A percentile compares a stretch with the other conserved stretches of the same genome.
These are phyloP conservation scores for Macroramphosus scolopax DNA, from an alignment of 2,797 vertebrate species.

Conservation along the genomic window DNA sequence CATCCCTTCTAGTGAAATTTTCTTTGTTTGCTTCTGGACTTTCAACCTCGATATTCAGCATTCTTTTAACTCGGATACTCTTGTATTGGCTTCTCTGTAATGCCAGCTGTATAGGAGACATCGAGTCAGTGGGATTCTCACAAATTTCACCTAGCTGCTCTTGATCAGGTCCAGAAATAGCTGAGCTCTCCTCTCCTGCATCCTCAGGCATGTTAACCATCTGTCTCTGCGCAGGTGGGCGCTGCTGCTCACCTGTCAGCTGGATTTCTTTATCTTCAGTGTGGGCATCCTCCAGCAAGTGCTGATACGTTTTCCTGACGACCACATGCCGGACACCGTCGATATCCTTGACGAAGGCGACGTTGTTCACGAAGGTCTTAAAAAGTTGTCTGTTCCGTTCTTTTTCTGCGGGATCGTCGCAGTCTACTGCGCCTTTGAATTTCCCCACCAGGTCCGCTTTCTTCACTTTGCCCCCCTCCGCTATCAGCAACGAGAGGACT, in stretches of 20 bases:
- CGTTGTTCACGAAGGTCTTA: conserved; percentile 83
- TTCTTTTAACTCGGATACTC: conserved; percentile 27
- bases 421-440: conserved; percentile 80
- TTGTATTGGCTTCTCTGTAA: conserved; percentile 49
- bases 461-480: conserved; percentile 78
- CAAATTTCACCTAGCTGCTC: background rate
- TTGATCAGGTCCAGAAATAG: conserved; percentile 4
- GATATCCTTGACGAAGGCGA: conserved; percentile 82
- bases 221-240: conserved; percentile 33
- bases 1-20: background rate
- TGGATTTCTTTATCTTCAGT: background rate
- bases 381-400: conserved; percentile 81
- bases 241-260: conserved; percentile 48
- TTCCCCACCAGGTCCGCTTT: conserved; percentile 77
- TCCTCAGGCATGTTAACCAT: no score
- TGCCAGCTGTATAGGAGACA: conserved; percentile 36
- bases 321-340: conserved; percentile 81
- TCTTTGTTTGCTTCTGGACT: no score
- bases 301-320: conserved; percentile 69
- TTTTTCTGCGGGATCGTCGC: conserved; percentile 67
- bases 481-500: conserved; percentile 76
- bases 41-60: conserved; percentile 32
- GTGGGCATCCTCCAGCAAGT: conserved; percentile 26
- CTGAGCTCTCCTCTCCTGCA: background rate
- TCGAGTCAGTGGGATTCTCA: background rate